phyloP scores from a whole-genome alignment of 2,113 vertebrate genomes.

The Brevimyrus niger region DNA sequence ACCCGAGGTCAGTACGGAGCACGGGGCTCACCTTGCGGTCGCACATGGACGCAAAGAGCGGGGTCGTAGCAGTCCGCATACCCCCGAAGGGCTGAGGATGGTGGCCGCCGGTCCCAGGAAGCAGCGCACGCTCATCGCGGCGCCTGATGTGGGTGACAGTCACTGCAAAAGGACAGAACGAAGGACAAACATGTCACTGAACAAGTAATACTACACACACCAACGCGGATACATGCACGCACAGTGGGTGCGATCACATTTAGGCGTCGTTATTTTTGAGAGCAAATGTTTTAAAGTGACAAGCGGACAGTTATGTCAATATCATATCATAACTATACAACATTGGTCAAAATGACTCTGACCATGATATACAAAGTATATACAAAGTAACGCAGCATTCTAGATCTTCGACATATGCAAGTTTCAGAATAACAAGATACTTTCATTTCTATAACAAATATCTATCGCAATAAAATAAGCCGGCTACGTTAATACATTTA shows the following conservation, averaged over 20 bases:
- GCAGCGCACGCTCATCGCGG: constrained; percentile 46
- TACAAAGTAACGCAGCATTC: neutral
- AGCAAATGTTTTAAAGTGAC: neutral
- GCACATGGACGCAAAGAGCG: constrained; percentile 41
- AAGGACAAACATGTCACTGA: neutral
- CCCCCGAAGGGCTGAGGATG: constrained; percentile 35
- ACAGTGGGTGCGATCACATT: neutral
- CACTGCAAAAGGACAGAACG: neutral
- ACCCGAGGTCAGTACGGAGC: neutral
- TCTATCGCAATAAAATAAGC: neutral
- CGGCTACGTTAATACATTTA: neutral
- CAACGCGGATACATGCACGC: neutral
- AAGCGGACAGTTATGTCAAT: neutral
- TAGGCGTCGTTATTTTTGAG: neutral
- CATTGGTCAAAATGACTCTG: neutral
- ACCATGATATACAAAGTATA: neutral
- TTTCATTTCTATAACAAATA: neutral
- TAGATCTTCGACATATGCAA: neutral
- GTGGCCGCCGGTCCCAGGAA: constrained; percentile 51
- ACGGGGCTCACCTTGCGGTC: constrained; percentile 54
- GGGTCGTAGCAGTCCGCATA: constrained; percentile 24
- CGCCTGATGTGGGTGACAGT: neutral
- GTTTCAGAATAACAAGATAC: neutral
- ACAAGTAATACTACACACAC: too few relatives aligned
- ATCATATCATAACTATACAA: neutral